phyloP scores from a whole-genome alignment of 2,113 vertebrate genomes.

The Tor tambroides region DNA sequence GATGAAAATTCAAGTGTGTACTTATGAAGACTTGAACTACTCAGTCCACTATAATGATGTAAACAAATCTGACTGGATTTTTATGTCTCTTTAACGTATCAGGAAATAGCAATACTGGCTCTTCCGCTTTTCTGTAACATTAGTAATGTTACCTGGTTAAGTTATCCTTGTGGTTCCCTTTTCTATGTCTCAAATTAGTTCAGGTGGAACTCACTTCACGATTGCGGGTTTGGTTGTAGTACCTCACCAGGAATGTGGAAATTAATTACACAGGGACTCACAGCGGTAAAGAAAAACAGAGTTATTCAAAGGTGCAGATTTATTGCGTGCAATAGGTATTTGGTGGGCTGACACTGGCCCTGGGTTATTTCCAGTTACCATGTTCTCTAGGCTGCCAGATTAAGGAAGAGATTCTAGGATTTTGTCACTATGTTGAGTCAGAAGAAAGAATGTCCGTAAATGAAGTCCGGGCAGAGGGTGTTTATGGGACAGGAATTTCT shows the following conservation, averaged over 20 bases:
- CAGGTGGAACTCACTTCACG: not conserved
- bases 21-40: not conserved
- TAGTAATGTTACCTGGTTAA: not conserved
- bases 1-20: not conserved
- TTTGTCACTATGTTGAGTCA: slow-evolving; percentile 60
- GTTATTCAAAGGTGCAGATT: not conserved
- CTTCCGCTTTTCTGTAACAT: not conserved
- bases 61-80: not conserved
- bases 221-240: not conserved
- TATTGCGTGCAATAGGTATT: not conserved
- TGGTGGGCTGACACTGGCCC: slow-evolving; percentile 44
- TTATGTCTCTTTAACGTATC: not conserved
- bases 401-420: slow-evolving; percentile 61
- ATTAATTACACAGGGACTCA: not conserved
- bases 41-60: not conserved
- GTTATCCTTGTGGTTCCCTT: not conserved
- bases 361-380: slow-evolving; percentile 19
- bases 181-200: not conserved
- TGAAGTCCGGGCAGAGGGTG: not conserved
- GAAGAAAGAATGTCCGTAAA: slow-evolving; percentile 50
- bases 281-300: not conserved
- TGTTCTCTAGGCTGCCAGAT: not conserved
- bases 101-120: not conserved
- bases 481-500: slow-evolving; percentile 35
- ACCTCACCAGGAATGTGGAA: not conserved